These are phyloP conservation scores for Steatocranus sp. DNA, from an alignment of 2,797 vertebrate species.

Conservation along the genomic window DNA sequence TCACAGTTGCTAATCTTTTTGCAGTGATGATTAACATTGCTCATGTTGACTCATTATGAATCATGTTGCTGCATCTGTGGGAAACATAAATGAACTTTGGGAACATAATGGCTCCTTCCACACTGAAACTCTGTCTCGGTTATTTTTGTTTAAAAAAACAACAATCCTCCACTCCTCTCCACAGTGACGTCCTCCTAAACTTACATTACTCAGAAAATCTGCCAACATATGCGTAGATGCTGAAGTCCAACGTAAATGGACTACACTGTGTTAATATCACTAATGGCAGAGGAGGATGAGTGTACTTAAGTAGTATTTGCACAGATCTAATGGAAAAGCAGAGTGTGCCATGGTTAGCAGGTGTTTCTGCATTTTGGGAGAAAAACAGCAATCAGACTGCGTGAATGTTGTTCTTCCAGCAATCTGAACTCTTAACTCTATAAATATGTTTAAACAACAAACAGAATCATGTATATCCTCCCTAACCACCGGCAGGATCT, in stretches of 20 bases:
- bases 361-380: neutral
- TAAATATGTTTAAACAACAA: neutral
- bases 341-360: neutral
- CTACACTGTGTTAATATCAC: neutral
- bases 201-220: neutral
- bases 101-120: neutral
- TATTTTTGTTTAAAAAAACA: neutral
- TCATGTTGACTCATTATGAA: neutral
- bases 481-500: neutral
- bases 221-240: neutral
- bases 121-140: neutral
- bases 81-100: neutral
- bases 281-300: neutral
- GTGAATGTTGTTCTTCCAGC: neutral
- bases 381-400: neutral
- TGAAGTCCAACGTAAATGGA: neutral
- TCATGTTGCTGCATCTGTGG: neutral
- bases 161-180: rapidly evolving
- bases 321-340: neutral
- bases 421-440: neutral
- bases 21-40: neutral
- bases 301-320: neutral
- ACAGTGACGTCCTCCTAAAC: neutral
- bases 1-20: neutral
- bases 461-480: rapidly evolving